These are phyloP conservation scores for Clavelina lepadiformis DNA, from an alignment of 23 tunicate species.

Conservation along the genomic window DNA sequence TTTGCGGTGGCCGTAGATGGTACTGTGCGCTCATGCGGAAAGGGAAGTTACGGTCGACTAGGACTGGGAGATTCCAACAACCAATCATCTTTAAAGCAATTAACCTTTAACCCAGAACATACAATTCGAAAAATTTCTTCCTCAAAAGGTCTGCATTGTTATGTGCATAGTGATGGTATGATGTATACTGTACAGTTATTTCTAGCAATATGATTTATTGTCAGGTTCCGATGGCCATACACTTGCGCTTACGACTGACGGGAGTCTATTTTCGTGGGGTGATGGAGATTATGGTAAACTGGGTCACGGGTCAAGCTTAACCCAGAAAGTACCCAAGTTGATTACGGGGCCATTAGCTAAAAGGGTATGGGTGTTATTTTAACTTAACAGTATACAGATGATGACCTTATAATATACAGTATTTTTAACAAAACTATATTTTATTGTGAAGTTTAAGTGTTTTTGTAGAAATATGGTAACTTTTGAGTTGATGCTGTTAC, in stretches of 20 bases:
- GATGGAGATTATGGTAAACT: conserved; percentile 99
- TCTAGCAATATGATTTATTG: neutral
- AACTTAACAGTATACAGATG: too few species aligned
- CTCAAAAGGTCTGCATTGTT: conserved; percentile 94
- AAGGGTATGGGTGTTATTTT: conserved; percentile 49
- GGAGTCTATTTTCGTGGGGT: conserved; percentile 88
- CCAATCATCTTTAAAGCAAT: conserved; percentile 63
- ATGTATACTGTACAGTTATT: neutral
- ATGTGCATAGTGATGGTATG: neutral
- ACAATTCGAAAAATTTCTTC: conserved; percentile 67
- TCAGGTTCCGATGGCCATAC: conserved; percentile 99
- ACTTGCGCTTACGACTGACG: conserved; percentile 76
- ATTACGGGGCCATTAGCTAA: conserved; percentile 65
- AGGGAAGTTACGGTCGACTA: conserved; percentile 95
- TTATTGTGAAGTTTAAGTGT: too few species aligned
- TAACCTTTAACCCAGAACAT: conserved; percentile 55
- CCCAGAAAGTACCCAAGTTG: conserved; percentile 69
- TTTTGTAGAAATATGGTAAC: too few species aligned
- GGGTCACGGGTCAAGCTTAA: conserved; percentile 90
- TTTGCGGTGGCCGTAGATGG: conserved; percentile 76
- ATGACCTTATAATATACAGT: too few species aligned
- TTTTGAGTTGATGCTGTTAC: too few species aligned
- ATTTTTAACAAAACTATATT: too few species aligned
- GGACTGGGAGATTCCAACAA: conserved; percentile 97
- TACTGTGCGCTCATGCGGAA: conserved; percentile 84